Base-by-base conservation (phyloP, 2,113 vertebrate genomes). In the Malaclemys terrapin region DNA sequence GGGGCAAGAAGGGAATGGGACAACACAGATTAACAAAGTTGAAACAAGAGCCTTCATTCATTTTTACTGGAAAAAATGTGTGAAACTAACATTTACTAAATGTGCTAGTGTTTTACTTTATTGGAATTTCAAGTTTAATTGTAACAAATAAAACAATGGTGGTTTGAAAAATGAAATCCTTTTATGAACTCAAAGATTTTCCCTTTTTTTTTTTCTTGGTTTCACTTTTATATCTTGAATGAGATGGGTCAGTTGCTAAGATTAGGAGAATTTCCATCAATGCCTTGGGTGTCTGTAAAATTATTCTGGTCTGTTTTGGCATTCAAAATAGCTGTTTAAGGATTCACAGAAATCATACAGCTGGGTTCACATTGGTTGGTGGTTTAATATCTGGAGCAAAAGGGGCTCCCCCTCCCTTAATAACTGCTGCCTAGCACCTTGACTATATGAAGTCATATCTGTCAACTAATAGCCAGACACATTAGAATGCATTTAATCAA, bases 101-200 rank as follows among this genome's bases (percentile, higher is more conserved):
- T 22, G 4, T 91, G 78, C 49, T 53, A 49, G 81, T 35, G 80
- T 82, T 88, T 50, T 5, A 2, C 8, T 27, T 22, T 22, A 1
- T 93, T 96, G 89, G 69, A 47, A 93, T 76, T 85, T 4, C 65
- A 90, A 8, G 2, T 75, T 76, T 75, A 85, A 90, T 59, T 91
- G 82, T 82, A 87, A 72, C 94, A 95, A 97, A 96, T 87, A 91
- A 91, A 83, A 47, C 81, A 84, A 80, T 31, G 79, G 49, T 75
- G 83, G 59, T 80, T 84, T 91, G 83, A 57, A 80, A 94, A 87
- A 42, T 72, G 75, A 94, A 94, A 89, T 81, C 76, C 83, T 96
- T 91, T 54, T 45, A 16, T 94, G 86, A 95, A 93, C 79, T 81
- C 69, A 59, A 86, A 38, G 92, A 87, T 91, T 93, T 62, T 52